Conservation (phyloP, 2,113 vertebrate genomes). For the Hiodon alosoides region DNA sequence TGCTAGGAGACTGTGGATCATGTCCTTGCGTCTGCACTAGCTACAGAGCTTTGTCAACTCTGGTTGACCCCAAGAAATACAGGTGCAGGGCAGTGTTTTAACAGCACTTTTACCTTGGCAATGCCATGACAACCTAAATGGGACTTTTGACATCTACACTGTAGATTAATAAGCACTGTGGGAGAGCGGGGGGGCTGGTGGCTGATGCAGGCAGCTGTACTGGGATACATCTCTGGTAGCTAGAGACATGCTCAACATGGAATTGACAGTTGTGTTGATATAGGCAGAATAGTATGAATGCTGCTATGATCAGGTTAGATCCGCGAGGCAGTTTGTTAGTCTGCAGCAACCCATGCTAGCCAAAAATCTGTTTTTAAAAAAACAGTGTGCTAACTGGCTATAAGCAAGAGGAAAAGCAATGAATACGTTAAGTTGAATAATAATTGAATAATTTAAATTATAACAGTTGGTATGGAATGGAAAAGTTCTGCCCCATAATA, state of each 20-base stretch:
- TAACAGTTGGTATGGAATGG: too few species aligned
- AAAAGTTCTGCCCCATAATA: too few species aligned
- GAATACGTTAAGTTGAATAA: too few species aligned
- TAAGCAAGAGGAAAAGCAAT: too few species aligned
- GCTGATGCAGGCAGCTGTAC: background rate
- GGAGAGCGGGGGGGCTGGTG: background rate
- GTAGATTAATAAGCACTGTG: conserved; percentile 17
- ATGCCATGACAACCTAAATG: conserved; percentile 23
- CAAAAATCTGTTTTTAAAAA: too few species aligned
- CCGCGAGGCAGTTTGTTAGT: background rate
- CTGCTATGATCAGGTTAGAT: background rate
- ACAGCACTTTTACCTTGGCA: background rate
- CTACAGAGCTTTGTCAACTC: conserved; percentile 43
- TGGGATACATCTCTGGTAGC: background rate
- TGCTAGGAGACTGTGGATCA: conserved; percentile 48
- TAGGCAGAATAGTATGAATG: background rate
- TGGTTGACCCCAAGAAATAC: conserved; percentile 38
- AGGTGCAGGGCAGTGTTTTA: conserved; percentile 23
- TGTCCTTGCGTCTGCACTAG: conserved; percentile 33
- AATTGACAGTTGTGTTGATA: background rate
- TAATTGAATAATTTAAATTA: too few species aligned
- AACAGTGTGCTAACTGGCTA: too few species aligned
- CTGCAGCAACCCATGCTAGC: too few species aligned
- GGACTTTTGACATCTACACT: conserved; percentile 27
- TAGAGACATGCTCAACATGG: background rate